A percentile compares a stretch with the other conserved stretches of the same genome.
Conservation (phyloP, 2,888 invertebrate species). For the Adineta ricciae region DNA sequence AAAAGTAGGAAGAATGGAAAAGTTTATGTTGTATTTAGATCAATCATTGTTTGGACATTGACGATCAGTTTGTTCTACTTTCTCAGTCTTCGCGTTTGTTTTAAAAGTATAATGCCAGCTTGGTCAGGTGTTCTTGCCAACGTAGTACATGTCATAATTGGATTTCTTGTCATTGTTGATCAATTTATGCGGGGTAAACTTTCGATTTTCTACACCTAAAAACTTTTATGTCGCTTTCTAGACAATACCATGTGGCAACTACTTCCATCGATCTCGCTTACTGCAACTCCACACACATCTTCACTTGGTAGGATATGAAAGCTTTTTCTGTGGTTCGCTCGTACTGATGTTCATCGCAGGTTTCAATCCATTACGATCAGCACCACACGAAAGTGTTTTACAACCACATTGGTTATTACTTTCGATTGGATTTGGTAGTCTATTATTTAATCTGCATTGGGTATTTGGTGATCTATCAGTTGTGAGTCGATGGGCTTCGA, state of each 20-base stretch:
- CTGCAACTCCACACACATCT: not conserved
- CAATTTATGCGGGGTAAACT: constrained; percentile 36
- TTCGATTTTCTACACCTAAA: constrained; percentile 36
- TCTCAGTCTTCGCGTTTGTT: not conserved
- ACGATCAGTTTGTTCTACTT: not conserved
- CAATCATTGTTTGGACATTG: constrained; percentile 18
- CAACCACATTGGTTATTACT: constrained; percentile 39
- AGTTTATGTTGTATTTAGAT: not conserved
- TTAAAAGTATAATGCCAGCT: not conserved
- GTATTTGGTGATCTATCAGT: constrained; percentile 48
- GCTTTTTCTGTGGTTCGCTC: not conserved
- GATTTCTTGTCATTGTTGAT: not conserved
- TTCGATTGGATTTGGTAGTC: constrained; percentile 45
- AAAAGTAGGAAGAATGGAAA: not conserved
- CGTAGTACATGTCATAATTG: not conserved
- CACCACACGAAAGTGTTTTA: not conserved
- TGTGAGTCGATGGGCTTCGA: constrained; percentile 46
- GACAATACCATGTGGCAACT: not conserved
- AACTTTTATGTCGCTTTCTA: constrained; percentile 18
- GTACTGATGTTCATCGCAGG: not conserved
- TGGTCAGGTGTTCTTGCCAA: not conserved
- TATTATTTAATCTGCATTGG: constrained; percentile 45
- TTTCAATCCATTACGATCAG: not conserved
- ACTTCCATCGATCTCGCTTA: not conserved
- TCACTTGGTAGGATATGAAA: not conserved